Percentiles rank a stretch among this genome's conserved stretches.
Conservation (phyloP, 2,888 invertebrate genomes). For the Branchinecta sandiegonensis region DNA sequence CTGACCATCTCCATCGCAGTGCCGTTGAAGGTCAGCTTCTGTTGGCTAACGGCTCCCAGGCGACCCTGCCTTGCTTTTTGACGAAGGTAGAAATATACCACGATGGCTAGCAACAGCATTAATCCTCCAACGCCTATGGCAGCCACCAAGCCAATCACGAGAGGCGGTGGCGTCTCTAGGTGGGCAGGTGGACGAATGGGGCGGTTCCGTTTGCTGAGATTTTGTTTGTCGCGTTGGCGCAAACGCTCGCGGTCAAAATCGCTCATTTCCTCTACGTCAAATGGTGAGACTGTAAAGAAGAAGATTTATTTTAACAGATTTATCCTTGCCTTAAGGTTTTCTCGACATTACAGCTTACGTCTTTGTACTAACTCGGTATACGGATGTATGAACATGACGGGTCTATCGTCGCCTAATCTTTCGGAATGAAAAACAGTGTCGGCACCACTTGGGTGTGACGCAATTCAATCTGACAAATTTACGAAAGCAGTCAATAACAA, state of each 20-base stretch:
- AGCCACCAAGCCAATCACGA: constrained; percentile 40
- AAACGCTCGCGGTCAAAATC: background rate
- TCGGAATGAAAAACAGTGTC: no score
- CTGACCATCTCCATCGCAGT: constrained; percentile 55
- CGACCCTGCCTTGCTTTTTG: constrained; percentile 27
- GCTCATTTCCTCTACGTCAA: background rate
- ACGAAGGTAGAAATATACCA: constrained; percentile 46
- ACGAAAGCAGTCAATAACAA: no score
- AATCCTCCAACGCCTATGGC: constrained; percentile 55
- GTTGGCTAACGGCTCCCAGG: constrained; percentile 42
- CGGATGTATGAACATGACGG: no score
- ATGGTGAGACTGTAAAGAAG: background rate
- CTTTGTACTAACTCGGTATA: no score
- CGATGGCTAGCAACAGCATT: constrained; percentile 48
- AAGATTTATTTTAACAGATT: no score
- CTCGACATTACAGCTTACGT: no score
- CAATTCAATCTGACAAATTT: no score
- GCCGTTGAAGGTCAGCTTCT: constrained; percentile 58
- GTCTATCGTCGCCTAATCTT: no score
- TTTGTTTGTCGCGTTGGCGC: background rate
- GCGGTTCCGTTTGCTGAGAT: background rate
- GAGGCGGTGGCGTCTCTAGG: constrained; percentile 24
- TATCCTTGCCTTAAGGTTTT: no score
- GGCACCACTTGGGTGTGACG: no score
- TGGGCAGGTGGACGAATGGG: constrained; percentile 16